Conservation (phyloP, 1,140 invertebrate species). For the Penaeus chinensis region DNA sequence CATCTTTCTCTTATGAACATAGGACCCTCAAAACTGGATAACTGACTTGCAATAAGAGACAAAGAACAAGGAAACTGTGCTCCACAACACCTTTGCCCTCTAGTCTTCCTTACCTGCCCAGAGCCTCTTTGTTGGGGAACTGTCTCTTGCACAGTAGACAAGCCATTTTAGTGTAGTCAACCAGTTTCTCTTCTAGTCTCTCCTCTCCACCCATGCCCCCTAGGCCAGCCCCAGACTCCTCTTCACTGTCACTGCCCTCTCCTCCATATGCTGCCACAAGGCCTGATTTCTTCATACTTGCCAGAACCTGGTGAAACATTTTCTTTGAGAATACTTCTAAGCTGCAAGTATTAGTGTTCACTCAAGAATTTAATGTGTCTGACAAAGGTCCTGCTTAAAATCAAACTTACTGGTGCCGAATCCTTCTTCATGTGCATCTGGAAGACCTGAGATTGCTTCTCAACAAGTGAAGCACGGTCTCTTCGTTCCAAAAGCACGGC, state of each 20-base stretch:
- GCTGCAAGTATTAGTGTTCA: neutral
- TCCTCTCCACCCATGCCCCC: slow-evolving; percentile 63
- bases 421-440: slow-evolving; percentile 64
- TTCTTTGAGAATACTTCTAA: neutral
- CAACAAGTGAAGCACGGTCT: slow-evolving; percentile 38
- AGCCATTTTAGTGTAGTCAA: slow-evolving; percentile 90
- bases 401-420: slow-evolving; percentile 33
- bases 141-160: slow-evolving; percentile 96
- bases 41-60: no score
- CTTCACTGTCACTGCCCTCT: slow-evolving; percentile 77
- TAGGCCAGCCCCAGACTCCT: slow-evolving; percentile 65
- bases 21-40: no score
- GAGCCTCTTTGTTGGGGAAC: slow-evolving; percentile 88
- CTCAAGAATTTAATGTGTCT: neutral
- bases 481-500: slow-evolving; percentile 61
- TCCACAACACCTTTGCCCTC: neutral
- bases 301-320: slow-evolving; percentile 37
- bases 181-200: slow-evolving; percentile 71
- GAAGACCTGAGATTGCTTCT: slow-evolving; percentile 58
- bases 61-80: no score
- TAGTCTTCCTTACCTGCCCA: slow-evolving; percentile 73
- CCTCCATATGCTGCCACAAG: slow-evolving; percentile 84
- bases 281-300: slow-evolving; percentile 63
- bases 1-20: no score
- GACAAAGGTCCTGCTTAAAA: neutral